Percentiles rank a stretch among this genome's conserved stretches.
Conservation (phyloP, 2,888 invertebrate species). For the Osedax frankpressi region DNA sequence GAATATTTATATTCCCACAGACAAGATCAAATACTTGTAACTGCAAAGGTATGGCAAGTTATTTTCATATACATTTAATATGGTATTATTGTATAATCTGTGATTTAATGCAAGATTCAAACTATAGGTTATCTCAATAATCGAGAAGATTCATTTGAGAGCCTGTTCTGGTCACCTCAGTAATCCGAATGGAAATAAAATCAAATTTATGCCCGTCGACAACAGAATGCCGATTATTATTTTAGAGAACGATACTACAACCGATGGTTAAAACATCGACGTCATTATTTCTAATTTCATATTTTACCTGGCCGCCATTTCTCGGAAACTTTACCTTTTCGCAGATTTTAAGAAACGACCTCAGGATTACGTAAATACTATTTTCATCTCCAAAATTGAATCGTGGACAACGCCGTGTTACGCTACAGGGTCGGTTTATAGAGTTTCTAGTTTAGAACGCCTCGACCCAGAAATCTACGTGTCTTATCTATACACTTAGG, state of each 20-base stretch:
- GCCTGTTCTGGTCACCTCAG: slow-evolving; percentile 56
- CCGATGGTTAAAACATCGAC: slow-evolving; percentile 41
- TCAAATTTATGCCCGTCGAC: slow-evolving; percentile 68
- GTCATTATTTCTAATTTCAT: neutral
- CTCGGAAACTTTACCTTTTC: neutral
- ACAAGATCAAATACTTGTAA: too few relatives aligned
- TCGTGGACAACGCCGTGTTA: slow-evolving; percentile 50
- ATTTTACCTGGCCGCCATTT: neutral
- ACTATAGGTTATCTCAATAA: slow-evolving; percentile 62
- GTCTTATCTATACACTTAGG: too few relatives aligned
- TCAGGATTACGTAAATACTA: slow-evolving; percentile 48
- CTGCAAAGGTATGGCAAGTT: too few relatives aligned
- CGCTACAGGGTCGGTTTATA: neutral
- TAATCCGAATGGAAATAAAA: slow-evolving; percentile 47
- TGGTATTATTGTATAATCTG: too few relatives aligned
- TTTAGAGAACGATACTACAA: slow-evolving; percentile 58
- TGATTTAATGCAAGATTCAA: too few relatives aligned
- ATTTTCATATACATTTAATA: too few relatives aligned
- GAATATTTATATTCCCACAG: too few relatives aligned
- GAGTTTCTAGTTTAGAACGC: slow-evolving; percentile 30
- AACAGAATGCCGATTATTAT: slow-evolving; percentile 63
- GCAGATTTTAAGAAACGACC: slow-evolving; percentile 52
- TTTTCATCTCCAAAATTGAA: slow-evolving; percentile 62
- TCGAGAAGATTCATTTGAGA: slow-evolving; percentile 61
- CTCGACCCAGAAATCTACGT: slow-evolving; percentile 3